Evolutionary conservation across 53 echinoderm and acorn worm genomes (phyloP), one percentile per base, ranked within the genome.

Genomic region (Holothuria scabra): DNA sequence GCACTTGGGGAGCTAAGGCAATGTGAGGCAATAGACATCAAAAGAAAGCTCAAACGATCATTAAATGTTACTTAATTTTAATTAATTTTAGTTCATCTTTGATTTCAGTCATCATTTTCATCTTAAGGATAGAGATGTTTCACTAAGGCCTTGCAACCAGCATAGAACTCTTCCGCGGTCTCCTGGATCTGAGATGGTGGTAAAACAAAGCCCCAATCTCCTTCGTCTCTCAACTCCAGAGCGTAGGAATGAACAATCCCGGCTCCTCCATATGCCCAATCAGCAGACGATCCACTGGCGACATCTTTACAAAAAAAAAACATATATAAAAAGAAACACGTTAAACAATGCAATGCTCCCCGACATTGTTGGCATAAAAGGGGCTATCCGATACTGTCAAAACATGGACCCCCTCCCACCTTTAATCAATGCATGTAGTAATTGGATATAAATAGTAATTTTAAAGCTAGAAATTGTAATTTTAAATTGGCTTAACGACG

Each of bases 221-320:
- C 91, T 38, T 66, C 70, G 26, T 91, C 91, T n/a, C 91, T 41
- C 55, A 88, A 72, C 65, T 91, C 91, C 10, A 87, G 34, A 9
- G 84, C 74, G 28, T 88, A 88, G 30, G 91, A 66, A 59, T 91
- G 88, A 24, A 88, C 88, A 44, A 71, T 84, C 20, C 82, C 85
- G 5, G 84, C 56, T 6, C 62, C 80, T 18, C 52, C 91, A 19
- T 85, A 91, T 19, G 72, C 85, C 91, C 91, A 88, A 31, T 90
- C 91, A 19, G 63, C 79, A 21, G 87, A 87, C 12, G 86, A 83
- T 22, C 91, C 91, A 20, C 83, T 76, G 13, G 87, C 91, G 20
- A 72, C 59, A 41, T 87, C 91, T 90, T 59, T 8, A 21, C 14
- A 9, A 26, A 26, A 21, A 64, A 61, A 61, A n/a, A n/a, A n/a